Evolutionary conservation across 2,888 invertebrate genomes (phyloP).

Genomic region (Esperia sulphurella): DNA sequence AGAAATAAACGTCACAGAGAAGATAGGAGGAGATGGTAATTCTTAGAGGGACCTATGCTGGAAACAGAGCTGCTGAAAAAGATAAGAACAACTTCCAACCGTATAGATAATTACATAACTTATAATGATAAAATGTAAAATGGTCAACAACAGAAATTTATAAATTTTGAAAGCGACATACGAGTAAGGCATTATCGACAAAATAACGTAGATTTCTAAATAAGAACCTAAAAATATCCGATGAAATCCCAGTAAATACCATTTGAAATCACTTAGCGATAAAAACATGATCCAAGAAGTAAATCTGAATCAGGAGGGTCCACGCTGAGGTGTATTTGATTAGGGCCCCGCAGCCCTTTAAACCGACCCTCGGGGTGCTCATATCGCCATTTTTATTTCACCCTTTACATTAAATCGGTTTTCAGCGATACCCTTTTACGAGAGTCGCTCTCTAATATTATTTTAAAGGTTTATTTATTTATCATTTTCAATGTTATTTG

Average conservation of each 20-base stretch:
- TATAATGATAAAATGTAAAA: too few relatives aligned
- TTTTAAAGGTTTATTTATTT: slow-evolving; percentile 36
- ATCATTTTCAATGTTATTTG: slow-evolving; percentile 1
- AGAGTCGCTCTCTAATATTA: slow-evolving; percentile 37
- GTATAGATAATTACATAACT: too few relatives aligned
- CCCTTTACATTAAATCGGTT: slow-evolving; percentile 60
- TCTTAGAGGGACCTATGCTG: too few relatives aligned
- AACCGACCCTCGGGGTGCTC: slow-evolving; percentile 38
- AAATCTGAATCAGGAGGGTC: slow-evolving; percentile 46
- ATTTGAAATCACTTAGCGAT: slow-evolving; percentile 43
- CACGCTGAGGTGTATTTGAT: slow-evolving; percentile 66
- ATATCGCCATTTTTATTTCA: slow-evolving; percentile 60
- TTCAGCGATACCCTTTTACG: slow-evolving; percentile 50
- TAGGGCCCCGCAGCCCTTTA: slow-evolving; percentile 41
- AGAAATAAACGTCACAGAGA: too few relatives aligned
- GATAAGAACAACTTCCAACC: too few relatives aligned
- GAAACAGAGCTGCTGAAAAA: too few relatives aligned
- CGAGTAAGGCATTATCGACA: background rate
- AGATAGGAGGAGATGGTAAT: too few relatives aligned
- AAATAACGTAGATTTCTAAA: background rate
- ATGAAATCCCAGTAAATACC: slow-evolving; percentile 6
- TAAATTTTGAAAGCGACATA: too few relatives aligned
- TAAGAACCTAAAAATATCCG: background rate
- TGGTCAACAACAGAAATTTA: too few relatives aligned
- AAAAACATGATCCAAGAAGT: slow-evolving; percentile 49